These are phyloP conservation scores for Theonella swinhoei DNA, from an alignment of 37 sponge, comb jelly and placozoan species.

Conservation along the genomic window DNA sequence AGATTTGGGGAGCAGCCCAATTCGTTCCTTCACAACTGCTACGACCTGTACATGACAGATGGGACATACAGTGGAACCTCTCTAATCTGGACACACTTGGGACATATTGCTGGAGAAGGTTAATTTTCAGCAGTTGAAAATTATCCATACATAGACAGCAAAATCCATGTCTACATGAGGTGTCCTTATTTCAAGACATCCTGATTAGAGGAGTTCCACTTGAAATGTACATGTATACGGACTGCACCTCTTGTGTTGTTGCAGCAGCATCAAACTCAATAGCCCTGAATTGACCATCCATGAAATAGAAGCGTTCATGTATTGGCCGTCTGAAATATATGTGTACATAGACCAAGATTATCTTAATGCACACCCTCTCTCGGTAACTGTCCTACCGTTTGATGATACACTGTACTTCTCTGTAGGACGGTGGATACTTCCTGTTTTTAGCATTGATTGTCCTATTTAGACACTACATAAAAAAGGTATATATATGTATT, in stretches of 20 bases:
- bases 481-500: background rate
- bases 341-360: background rate
- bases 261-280: constrained; percentile 90
- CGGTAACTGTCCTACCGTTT: constrained; percentile 58
- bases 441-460: constrained; percentile 83
- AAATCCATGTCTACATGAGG: too few relatives aligned
- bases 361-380: background rate
- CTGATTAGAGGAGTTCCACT: too few relatives aligned
- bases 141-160: too few relatives aligned
- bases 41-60: constrained; percentile 88
- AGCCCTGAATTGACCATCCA: constrained; percentile 96
- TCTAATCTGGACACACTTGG: too few relatives aligned
- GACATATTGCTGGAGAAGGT: too few relatives aligned
- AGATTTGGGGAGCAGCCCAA: constrained; percentile 72
- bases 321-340: constrained; percentile 71
- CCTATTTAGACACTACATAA: constrained; percentile 55
- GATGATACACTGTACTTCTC: constrained; percentile 86
- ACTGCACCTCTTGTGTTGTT: constrained; percentile 81
- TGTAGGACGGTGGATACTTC: constrained; percentile 90
- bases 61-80: too few relatives aligned
- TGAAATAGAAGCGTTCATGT: constrained; percentile 95
- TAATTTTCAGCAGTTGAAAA: too few relatives aligned
- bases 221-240: too few relatives aligned
- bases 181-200: too few relatives aligned
- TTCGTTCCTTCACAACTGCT: constrained; percentile 85